phyloP scores from a whole-genome alignment of 2,888 invertebrate genomes.

The Hedya salicella region DNA sequence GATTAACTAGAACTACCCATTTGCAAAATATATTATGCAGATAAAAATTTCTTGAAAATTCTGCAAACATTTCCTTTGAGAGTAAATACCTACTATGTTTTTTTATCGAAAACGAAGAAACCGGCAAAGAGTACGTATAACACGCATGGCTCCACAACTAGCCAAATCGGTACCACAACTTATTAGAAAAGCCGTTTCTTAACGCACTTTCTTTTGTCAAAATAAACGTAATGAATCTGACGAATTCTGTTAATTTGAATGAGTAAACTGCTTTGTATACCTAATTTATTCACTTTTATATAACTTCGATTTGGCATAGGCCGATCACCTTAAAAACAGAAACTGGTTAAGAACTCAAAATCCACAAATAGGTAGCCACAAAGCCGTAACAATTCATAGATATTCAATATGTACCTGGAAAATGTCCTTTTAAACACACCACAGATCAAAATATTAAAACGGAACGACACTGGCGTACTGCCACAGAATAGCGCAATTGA shows the following conservation, averaged over 20 bases:
- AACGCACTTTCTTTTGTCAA: conserved; percentile 17
- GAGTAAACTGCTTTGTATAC: not conserved
- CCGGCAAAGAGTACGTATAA: conserved; percentile 1
- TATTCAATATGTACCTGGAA: conserved; percentile 8
- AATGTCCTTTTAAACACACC: conserved; percentile 41
- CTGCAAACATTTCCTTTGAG: not conserved
- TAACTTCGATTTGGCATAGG: not conserved
- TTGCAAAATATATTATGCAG: too few species aligned
- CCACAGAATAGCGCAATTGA: conserved; percentile 48
- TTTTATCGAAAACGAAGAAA: conserved; percentile 1
- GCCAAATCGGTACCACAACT: conserved; percentile 2
- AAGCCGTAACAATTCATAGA: too few species aligned
- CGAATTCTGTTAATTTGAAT: not conserved
- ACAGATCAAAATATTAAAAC: conserved; percentile 41
- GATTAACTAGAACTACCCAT: too few species aligned
- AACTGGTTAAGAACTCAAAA: not conserved
- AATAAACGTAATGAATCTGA: not conserved
- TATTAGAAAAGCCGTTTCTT: conserved; percentile 9
- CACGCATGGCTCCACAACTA: conserved; percentile 33
- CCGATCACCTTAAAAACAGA: not conserved
- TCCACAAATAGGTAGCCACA: not conserved
- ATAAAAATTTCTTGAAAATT: too few species aligned
- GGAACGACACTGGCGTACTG: conserved; percentile 40
- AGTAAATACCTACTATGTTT: not conserved
- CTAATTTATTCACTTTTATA: not conserved